Conservation (phyloP, 2,113 vertebrate genomes). For the Macrotis lagotis region DNA sequence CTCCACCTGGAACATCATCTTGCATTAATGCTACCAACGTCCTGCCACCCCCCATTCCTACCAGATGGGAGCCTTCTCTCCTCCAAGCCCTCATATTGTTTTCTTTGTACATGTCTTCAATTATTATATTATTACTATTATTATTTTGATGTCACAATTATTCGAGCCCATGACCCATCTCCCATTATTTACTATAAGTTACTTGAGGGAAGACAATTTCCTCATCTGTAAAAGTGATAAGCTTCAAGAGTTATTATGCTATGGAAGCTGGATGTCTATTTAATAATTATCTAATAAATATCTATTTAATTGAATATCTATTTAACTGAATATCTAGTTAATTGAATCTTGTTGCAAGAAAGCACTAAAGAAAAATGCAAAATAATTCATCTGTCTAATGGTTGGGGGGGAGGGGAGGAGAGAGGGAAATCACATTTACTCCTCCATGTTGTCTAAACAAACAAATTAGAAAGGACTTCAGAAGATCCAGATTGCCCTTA, state of each 20-base stretch:
- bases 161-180: not conserved
- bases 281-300: too few relatives aligned
- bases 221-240: not conserved
- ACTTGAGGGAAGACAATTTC: not conserved
- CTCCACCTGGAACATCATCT: not conserved
- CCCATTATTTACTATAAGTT: not conserved
- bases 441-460: slow-evolving; percentile 59
- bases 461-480: slow-evolving; percentile 64
- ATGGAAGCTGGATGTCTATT: not conserved
- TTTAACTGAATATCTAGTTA: too few relatives aligned
- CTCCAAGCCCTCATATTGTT: not conserved
- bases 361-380: not conserved
- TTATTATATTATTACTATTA: too few relatives aligned
- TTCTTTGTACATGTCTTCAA: too few relatives aligned
- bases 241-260: not conserved
- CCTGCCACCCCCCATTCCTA: too few relatives aligned
- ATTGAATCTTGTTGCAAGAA: not conserved
- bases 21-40: not conserved
- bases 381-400: slow-evolving; percentile 56
- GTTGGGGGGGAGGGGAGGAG: not conserved
- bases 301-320: not conserved
- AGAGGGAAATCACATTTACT: slow-evolving; percentile 34
- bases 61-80: not conserved
- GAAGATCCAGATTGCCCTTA: slow-evolving; percentile 58
- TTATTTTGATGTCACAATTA: not conserved